Conservation (phyloP, 2,797 vertebrate genomes). For the Enteromius radiatus region DNA sequence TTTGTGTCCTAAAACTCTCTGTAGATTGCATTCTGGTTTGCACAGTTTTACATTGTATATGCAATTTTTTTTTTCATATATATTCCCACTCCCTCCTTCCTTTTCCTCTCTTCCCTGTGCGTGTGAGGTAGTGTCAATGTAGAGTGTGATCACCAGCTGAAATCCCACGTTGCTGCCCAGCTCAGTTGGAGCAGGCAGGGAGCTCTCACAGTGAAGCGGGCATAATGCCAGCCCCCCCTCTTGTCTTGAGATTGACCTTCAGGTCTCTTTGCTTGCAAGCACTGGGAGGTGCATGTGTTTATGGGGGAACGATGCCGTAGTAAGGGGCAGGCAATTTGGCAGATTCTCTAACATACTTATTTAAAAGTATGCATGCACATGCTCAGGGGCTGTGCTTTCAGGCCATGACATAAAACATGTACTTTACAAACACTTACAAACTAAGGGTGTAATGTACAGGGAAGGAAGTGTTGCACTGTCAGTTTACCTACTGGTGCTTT, state of each 20-base stretch:
- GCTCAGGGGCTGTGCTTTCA: background rate
- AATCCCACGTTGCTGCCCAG: slow-evolving; percentile 61
- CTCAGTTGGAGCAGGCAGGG: slow-evolving; percentile 58
- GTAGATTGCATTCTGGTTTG: background rate
- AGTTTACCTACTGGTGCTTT: slow-evolving; percentile 28
- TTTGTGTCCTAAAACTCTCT: background rate
- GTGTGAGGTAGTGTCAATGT: slow-evolving; percentile 51
- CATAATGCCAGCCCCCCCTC: slow-evolving; percentile 52
- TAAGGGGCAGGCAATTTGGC: slow-evolving; percentile 41
- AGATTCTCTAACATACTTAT: slow-evolving; percentile 40
- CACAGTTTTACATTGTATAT: background rate
- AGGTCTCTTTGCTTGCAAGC: slow-evolving; percentile 54
- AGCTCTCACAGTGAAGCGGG: slow-evolving; percentile 45
- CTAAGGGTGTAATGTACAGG: slow-evolving; percentile 54
- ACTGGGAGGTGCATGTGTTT: slow-evolving; percentile 30
- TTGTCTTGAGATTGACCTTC: slow-evolving; percentile 62
- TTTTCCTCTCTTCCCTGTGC: slow-evolving; percentile 14
- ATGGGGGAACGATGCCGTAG: slow-evolving; percentile 27
- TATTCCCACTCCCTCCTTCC: background rate
- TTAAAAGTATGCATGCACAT: slow-evolving; percentile 35
- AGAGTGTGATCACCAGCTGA: slow-evolving; percentile 63
- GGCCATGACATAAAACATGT: slow-evolving; percentile 42
- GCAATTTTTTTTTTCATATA: background rate
- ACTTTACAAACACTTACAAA: slow-evolving; percentile 40
- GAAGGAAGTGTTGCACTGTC: slow-evolving; percentile 47